Conservation (phyloP, 2,888 invertebrate species). For the Nymphalis c-album region DNA sequence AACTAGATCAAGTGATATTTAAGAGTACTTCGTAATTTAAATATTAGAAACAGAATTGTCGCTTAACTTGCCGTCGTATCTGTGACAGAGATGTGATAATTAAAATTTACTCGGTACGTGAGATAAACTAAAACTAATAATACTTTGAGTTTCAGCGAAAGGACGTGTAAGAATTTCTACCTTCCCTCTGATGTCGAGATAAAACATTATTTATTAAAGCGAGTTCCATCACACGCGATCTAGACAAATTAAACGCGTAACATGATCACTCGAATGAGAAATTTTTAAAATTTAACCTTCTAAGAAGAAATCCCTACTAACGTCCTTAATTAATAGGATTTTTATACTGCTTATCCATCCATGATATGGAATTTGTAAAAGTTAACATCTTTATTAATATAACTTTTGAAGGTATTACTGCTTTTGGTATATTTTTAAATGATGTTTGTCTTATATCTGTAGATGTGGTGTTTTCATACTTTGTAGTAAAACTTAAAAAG, state of each 20-base stretch:
- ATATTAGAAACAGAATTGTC: constrained; percentile 3
- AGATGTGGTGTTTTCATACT: too few species aligned
- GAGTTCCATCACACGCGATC: constrained; percentile 70
- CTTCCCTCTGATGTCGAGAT: constrained; percentile 69
- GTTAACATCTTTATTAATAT: not conserved
- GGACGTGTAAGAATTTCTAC: constrained; percentile 78
- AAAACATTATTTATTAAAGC: constrained; percentile 75
- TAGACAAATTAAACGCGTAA: constrained; percentile 78
- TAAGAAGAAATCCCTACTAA: constrained; percentile 45
- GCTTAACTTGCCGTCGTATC: constrained; percentile 20
- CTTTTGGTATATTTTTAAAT: too few species aligned
- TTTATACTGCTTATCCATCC: constrained; percentile 16
- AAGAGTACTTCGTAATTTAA: not conserved
- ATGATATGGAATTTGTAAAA: not conserved
- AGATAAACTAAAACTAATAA: constrained; percentile 54
- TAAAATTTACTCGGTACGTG: constrained; percentile 43
- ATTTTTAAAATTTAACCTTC: constrained; percentile 46
- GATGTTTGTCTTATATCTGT: too few species aligned
- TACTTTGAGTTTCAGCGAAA: constrained; percentile 65
- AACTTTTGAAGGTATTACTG: too few species aligned
- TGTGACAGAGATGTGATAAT: constrained; percentile 38
- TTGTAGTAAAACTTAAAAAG: too few species aligned
- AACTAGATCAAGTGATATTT: not conserved
- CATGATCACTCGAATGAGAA: constrained; percentile 64
- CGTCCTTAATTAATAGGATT: constrained; percentile 25